A percentile compares a stretch with the other conserved stretches of the same genome.
These are phyloP conservation scores for Silurus asotus DNA, from an alignment of 2,113 vertebrate genomes.

Conservation along the genomic window DNA sequence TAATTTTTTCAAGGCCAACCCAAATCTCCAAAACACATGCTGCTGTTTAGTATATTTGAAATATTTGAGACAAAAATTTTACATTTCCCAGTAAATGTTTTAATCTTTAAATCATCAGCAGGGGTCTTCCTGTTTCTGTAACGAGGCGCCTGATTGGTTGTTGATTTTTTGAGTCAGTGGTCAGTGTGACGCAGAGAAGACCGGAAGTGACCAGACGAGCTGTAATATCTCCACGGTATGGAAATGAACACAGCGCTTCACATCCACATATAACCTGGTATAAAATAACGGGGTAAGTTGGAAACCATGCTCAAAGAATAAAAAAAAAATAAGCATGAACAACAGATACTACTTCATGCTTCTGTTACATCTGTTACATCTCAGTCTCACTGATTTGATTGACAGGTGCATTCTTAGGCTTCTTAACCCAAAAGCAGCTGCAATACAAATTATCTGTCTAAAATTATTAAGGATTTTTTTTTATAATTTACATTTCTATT, in stretches of 20 bases:
- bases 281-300: slow-evolving; percentile 33
- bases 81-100: too few species aligned
- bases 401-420: not conserved
- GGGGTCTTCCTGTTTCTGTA: too few species aligned
- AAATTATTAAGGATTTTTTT: not conserved
- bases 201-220: slow-evolving; percentile 37
- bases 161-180: not conserved
- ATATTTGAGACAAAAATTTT: too few species aligned
- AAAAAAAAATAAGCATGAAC: not conserved
- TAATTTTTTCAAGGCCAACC: too few species aligned
- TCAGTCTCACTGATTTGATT: not conserved
- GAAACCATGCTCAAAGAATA: slow-evolving; percentile 9
- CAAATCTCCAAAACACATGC: too few species aligned
- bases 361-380: not conserved
- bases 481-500: not conserved
- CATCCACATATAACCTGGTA: not conserved
- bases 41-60: too few species aligned
- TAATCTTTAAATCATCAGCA: too few species aligned
- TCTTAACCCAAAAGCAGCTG: not conserved
- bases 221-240: slow-evolving; percentile 15
- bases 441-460: not conserved
- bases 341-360: not conserved
- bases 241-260: slow-evolving; percentile 2
- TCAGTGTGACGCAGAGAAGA: slow-evolving; percentile 27
- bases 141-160: not conserved